phyloP scores from a whole-genome alignment of 2,113 vertebrate species.

The Cairina moschata region DNA sequence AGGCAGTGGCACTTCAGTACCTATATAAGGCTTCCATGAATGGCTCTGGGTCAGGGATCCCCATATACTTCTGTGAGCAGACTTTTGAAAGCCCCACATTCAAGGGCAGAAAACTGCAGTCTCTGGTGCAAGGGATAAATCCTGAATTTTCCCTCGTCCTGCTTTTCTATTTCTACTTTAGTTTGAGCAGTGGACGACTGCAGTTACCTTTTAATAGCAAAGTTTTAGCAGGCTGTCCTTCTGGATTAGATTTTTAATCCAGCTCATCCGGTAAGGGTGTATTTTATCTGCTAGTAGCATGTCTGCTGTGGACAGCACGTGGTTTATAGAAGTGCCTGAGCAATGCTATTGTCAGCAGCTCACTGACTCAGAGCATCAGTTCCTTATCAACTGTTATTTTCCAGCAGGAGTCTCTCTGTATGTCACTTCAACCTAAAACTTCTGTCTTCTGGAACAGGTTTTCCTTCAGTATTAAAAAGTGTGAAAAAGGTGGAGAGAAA shows the following conservation, averaged over 20 bases:
- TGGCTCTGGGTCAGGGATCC: not conserved
- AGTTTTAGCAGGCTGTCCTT: not conserved
- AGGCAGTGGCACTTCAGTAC: not conserved
- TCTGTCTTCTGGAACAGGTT: not conserved
- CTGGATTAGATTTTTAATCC: not conserved
- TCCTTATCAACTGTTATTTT: not conserved
- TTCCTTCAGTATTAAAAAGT: not conserved
- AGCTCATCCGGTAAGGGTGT: not conserved
- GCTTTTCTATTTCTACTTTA: not conserved
- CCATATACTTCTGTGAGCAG: not conserved
- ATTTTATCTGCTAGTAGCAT: slow-evolving; percentile 7
- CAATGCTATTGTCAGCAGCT: not conserved
- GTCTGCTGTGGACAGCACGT: not conserved
- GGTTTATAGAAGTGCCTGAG: not conserved
- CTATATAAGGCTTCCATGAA: not conserved
- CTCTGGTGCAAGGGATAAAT: rapidly evolving
- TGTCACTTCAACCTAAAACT: not conserved
- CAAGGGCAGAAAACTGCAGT: not conserved
- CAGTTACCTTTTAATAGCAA: not conserved
- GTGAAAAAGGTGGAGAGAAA: not conserved
- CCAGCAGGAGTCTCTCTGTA: not conserved
- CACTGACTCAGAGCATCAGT: not conserved
- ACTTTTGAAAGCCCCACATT: not conserved
- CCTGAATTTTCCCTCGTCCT: not conserved
- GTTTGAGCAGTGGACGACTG: not conserved